Conservation (phyloP, 2,113 vertebrate genomes). For the Vombatus ursinus region DNA sequence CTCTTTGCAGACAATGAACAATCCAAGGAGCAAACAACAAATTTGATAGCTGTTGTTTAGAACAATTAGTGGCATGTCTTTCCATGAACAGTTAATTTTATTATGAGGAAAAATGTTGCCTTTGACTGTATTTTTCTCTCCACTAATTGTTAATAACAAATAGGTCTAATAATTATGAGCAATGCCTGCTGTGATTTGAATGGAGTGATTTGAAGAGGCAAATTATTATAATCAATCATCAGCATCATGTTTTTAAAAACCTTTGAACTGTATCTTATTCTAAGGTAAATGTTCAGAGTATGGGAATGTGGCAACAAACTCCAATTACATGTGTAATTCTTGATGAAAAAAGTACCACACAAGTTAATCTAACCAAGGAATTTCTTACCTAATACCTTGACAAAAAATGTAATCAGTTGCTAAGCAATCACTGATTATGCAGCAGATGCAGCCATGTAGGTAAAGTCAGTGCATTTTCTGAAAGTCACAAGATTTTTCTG, state of each 20-base stretch:
- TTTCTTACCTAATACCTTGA: background rate
- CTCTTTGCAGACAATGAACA: accelerated
- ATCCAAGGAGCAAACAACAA: constrained; percentile 52
- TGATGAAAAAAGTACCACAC: background rate
- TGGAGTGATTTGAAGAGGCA: constrained; percentile 67
- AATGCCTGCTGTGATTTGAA: constrained; percentile 75
- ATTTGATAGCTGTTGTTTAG: constrained; percentile 51
- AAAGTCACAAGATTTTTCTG: background rate
- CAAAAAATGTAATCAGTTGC: background rate
- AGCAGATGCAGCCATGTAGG: background rate
- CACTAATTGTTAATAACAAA: constrained; percentile 72
- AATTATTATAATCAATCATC: constrained; percentile 70
- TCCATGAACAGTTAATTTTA: constrained; percentile 71
- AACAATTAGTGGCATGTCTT: constrained; percentile 70
- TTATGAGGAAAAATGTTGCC: constrained; percentile 63
- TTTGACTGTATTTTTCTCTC: constrained; percentile 60
- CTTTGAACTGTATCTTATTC: constrained; percentile 55
- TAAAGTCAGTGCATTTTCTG: background rate
- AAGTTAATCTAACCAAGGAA: background rate
- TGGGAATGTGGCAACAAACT: background rate
- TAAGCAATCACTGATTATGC: constrained; percentile 15
- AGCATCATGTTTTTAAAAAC: constrained; percentile 46
- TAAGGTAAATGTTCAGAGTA: accelerated
- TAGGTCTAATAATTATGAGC: constrained; percentile 74
- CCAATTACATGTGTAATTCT: background rate